Conservation (phyloP, 1,140 invertebrate genomes). For the Coenobita brevimanus region DNA sequence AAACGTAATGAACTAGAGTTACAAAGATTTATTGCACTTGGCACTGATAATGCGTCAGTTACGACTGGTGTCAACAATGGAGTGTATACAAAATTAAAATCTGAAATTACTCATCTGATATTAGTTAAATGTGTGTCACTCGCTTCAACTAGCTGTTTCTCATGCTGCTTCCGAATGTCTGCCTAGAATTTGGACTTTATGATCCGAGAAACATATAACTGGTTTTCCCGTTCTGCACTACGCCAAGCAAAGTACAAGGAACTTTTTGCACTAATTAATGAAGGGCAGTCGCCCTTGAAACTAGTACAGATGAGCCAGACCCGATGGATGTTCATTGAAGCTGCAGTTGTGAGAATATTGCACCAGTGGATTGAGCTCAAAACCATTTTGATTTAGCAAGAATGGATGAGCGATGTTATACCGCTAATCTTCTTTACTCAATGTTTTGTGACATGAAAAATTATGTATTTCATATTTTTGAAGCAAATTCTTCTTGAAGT, state of each 20-base stretch:
- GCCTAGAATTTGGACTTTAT: slow-evolving; percentile 36
- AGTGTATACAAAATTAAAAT: background rate
- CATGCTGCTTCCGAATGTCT: slow-evolving; percentile 27
- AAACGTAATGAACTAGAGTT: slow-evolving; percentile 33
- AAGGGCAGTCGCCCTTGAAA: slow-evolving; percentile 69
- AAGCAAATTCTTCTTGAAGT: slow-evolving; percentile 32
- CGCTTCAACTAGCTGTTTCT: slow-evolving; percentile 15
- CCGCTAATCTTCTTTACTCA: slow-evolving; percentile 69
- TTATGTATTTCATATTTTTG: slow-evolving; percentile 39
- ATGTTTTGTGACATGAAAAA: slow-evolving; percentile 70
- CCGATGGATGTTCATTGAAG: slow-evolving; percentile 72
- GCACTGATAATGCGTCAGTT: slow-evolving; percentile 46
- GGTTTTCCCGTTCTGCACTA: slow-evolving; percentile 32
- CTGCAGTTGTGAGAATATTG: slow-evolving; percentile 71
- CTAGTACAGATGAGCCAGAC: slow-evolving; percentile 72
- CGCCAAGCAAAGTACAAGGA: slow-evolving; percentile 15
- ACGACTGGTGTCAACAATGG: too few relatives aligned
- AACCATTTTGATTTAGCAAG: slow-evolving; percentile 70
- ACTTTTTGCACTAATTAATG: slow-evolving; percentile 23
- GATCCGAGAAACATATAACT: slow-evolving; percentile 37
- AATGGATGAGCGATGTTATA: slow-evolving; percentile 69
- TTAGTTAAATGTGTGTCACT: slow-evolving; percentile 35
- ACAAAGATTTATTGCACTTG: slow-evolving; percentile 20
- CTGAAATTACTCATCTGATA: slow-evolving; percentile 30
- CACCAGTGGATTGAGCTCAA: slow-evolving; percentile 73